Base-by-base conservation (phyloP, 2,888 invertebrate species). In the Sericinus montela region DNA sequence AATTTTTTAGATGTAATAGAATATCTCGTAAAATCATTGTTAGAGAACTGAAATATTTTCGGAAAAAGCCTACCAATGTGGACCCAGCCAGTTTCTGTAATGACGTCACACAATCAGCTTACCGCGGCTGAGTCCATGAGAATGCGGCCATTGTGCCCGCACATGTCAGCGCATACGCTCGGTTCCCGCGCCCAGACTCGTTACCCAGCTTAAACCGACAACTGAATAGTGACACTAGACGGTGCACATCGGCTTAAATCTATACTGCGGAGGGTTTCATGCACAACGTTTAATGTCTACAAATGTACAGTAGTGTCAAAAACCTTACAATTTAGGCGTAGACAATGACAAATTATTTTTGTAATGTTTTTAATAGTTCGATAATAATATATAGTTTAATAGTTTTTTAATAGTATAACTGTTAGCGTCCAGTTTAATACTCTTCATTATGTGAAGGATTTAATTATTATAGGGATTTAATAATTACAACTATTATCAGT, bases 21-120 rank as follows among this genome's bases (percentile, higher is more conserved):
- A n/a, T n/a, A n/a, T n/a, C n/a, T n/a, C n/a, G n/a, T n/a, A 19
- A 19, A 19, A 5, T 19, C 19, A 19, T 19, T 19, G 19, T 3
- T 25, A 11, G 32, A 5, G 32, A 13, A 32, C 6, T 11, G 32
- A 13, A 35, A 58, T 51, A 57, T 53, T 57, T 50, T 54, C 52
- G 54, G 48, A 56, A 52, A 47, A n/a, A n/a, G n/a, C 52, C 55
- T 53, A 52, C 44, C 59, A 57, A 53, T 62, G 63, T 64, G 64
- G 55, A 60, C 52, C 53, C 58, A 52, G 58, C 60, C 69, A 65
- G 62, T 62, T 61, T 65, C 36, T 60, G 62, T 67, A 74, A 72
- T 88, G 86, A 84, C 86, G 88, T 81, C 83, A 87, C 81, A 82
- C 85, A 88, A 89, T 89, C 88, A 87, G 89, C 89, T 89, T 89